Evolutionary conservation across 2,888 invertebrate genomes (phyloP).

Genomic region (Plutella xylostella): DNA sequence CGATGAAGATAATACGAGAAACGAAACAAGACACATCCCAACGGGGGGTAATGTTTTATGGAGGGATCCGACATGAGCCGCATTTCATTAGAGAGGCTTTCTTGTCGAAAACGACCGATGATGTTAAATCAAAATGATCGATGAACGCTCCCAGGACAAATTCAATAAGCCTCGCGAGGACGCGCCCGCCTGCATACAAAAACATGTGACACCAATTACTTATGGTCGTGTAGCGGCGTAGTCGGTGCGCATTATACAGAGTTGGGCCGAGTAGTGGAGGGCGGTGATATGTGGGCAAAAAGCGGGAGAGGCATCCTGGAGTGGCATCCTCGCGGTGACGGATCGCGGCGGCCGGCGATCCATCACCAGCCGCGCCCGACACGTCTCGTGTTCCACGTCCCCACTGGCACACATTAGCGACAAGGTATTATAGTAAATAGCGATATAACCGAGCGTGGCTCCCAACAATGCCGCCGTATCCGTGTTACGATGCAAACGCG

Average conservation of each 20-base stretch:
- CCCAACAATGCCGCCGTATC: too few species aligned
- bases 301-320: constrained; percentile 16
- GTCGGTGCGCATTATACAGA: not conserved
- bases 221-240: not conserved
- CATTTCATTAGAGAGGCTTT: constrained; percentile 37
- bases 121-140: constrained; percentile 13
- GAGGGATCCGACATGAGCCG: constrained; percentile 24
- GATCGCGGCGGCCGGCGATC: constrained; percentile 27
- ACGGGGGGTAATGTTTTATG: constrained; percentile 61
- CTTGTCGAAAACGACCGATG: constrained; percentile 31
- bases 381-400: not conserved
- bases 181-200: not conserved
- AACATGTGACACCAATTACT: constrained; percentile 1
- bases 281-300: constrained; percentile 20
- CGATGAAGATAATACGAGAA: constrained; percentile 54
- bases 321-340: constrained; percentile 26
- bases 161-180: constrained; percentile 1
- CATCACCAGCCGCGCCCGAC: constrained; percentile 25
- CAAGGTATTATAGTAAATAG: not conserved
- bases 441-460: not conserved
- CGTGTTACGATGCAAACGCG: too few species aligned
- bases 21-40: constrained; percentile 44
- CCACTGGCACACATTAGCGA: constrained; percentile 5
- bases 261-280: constrained; percentile 18
- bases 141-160: constrained; percentile 2